Evolutionary conservation across 2,888 invertebrate genomes (phyloP), one percentile per base, ranked within the genome.

Genomic region (Caenorhabditis sp.): DNA sequence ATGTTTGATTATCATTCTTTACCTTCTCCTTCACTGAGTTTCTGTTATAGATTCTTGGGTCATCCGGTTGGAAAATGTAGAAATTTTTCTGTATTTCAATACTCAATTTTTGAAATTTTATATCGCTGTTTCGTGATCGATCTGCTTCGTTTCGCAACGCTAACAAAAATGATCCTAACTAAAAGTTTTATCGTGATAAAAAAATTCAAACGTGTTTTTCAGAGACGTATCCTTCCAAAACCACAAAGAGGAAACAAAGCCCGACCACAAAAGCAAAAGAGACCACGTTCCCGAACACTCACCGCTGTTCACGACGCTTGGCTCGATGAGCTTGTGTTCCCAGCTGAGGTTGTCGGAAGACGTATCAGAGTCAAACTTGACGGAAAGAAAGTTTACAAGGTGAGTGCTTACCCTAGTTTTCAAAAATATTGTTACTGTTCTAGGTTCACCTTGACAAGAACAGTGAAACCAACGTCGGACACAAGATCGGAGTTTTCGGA

Each of bases 341-440:
- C 99, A 31, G 97, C 99, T 63, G 99, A 99, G 91, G 97, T 99
- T 86, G 97, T 99, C 53, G 99, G 99, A 88, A 97, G 97, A 90
- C 92, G 99, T 81, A 95, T 95, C 88, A 92, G 97, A 83, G 93
- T 97, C 75, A 95, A 94, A 90, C 91, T 97, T 86, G 97, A 99
- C 89, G 97, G 97, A 78, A 93, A 95, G 58, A 93, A 96, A 88
- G 91, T 99, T 79, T 94, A 95, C 88, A 99, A 99, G 91, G 82
- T 81, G 21, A 64, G 19, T 21, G 24, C 61, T 50, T 1, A n/a
- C 19, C 10, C n/a, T n/a, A n/a, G n/a, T 31, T 31, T 31, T 31
- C 10, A 6, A 31, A 31, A 31, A 6, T 10, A 31, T 31, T 31
- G 5, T 31, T 31, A 6, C 31, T 10, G 10, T 76, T 37, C 58